Evolutionary conservation across 2,113 vertebrate species (phyloP).

Genomic region (Varanus komodoensis): DNA sequence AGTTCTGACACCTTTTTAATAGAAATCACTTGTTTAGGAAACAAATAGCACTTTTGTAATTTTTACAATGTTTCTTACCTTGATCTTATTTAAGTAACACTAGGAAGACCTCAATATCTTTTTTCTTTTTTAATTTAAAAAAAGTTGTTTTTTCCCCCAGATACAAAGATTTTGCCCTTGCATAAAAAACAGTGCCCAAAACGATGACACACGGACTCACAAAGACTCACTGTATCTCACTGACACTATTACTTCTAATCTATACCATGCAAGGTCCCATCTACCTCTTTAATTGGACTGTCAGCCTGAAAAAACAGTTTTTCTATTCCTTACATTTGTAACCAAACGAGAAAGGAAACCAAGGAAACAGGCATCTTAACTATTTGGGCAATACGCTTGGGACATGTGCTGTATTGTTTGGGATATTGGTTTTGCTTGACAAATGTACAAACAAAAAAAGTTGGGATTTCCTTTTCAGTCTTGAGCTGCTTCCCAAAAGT

Average conservation of each 20-base stretch:
- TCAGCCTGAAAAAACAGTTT: constrained; percentile 83
- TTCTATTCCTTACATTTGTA: constrained; percentile 85
- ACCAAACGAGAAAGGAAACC: constrained; percentile 81
- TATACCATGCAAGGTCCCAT: constrained; percentile 86
- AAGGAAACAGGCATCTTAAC: constrained; percentile 79
- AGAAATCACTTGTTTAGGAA: constrained; percentile 94
- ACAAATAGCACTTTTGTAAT: constrained; percentile 90
- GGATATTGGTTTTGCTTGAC: constrained; percentile 78
- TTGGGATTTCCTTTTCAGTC: constrained; percentile 80
- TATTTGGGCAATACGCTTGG: constrained; percentile 80
- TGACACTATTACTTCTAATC: constrained; percentile 87
- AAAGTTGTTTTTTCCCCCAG: constrained; percentile 79
- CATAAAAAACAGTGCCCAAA: constrained; percentile 90
- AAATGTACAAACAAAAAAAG: constrained; percentile 78
- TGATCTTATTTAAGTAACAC: constrained; percentile 88
- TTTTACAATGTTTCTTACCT: constrained; percentile 91
- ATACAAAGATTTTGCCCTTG: constrained; percentile 87
- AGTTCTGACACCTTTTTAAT: constrained; percentile 94
- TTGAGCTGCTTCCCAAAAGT: constrained; percentile 61
- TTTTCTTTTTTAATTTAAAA: constrained; percentile 85
- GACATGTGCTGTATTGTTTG: constrained; percentile 78
- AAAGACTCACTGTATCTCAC: constrained; percentile 92
- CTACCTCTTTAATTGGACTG: constrained; percentile 82
- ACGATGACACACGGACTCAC: constrained; percentile 92
- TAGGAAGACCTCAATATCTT: constrained; percentile 88